Percentiles rank a stretch among this genome's conserved stretches.
These are phyloP conservation scores for Mythimna loreyi DNA, from an alignment of 2,888 invertebrate genomes.

Conservation along the genomic window DNA sequence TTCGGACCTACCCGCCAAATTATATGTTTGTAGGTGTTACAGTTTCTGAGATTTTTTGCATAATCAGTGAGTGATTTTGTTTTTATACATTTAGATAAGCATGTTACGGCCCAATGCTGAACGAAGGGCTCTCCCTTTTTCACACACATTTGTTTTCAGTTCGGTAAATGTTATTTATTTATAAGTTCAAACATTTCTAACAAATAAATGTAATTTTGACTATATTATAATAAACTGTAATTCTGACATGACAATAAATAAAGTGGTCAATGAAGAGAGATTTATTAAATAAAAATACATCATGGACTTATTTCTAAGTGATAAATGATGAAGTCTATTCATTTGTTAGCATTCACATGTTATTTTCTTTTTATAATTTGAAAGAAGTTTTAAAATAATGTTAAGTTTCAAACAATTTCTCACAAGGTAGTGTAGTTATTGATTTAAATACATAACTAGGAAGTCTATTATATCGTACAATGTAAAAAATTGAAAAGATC, in stretches of 20 bases:
- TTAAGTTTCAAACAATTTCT: background rate
- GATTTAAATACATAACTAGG: background rate
- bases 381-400: background rate
- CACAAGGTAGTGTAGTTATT: background rate
- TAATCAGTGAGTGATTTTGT: too few species aligned
- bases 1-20: too few species aligned
- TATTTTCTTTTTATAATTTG: background rate
- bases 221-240: too few species aligned
- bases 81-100: too few species aligned
- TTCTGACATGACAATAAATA: background rate
- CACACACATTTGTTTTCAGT: too few species aligned
- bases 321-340: background rate
- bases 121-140: too few species aligned
- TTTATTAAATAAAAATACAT: background rate
- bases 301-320: background rate
- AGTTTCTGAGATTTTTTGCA: too few species aligned
- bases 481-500: conserved; percentile 16
- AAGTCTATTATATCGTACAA: background rate
- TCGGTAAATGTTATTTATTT: too few species aligned
- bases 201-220: too few species aligned
- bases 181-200: too few species aligned
- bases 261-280: background rate
- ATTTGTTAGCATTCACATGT: background rate
- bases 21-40: too few species aligned
- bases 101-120: too few species aligned